phyloP scores from a whole-genome alignment of 2,797 vertebrate species.

The Echeneis naucrates region DNA sequence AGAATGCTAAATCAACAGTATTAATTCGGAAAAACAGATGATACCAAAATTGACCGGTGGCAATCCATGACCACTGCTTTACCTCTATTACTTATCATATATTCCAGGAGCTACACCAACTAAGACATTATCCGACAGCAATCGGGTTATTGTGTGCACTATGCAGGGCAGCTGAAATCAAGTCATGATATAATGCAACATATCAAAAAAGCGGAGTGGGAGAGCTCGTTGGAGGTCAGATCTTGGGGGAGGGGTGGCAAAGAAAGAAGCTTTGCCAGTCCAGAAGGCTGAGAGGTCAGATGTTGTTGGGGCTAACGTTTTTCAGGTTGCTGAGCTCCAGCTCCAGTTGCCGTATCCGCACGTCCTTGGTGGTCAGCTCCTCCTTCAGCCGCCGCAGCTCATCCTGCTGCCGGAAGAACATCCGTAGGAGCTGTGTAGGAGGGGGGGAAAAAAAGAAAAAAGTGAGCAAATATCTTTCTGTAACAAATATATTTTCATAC shows the following conservation, averaged over 20 bases:
- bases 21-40: conserved; percentile 38
- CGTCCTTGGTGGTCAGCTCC: conserved; percentile 92
- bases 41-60: conserved; percentile 21
- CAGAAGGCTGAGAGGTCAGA: conserved; percentile 83
- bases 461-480: background rate
- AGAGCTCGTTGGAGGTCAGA: conserved; percentile 70
- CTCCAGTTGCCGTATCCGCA: conserved; percentile 95
- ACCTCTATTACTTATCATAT: conserved; percentile 28
- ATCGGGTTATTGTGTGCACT: conserved; percentile 40
- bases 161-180: conserved; percentile 49
- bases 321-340: conserved; percentile 96
- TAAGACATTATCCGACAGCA: conserved; percentile 50
- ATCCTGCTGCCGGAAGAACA: conserved; percentile 99
- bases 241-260: conserved; percentile 27
- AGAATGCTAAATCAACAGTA: conserved; percentile 25
- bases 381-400: conserved; percentile 95
- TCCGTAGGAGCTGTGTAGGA: conserved; percentile 89
- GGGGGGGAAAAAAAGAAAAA: background rate
- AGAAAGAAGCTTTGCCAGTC: conserved; percentile 68
- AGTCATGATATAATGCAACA: conserved; percentile 43
- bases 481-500: background rate
- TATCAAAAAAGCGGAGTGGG: conserved; percentile 57
- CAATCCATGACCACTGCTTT: conserved; percentile 36
- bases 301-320: conserved; percentile 93
- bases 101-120: conserved; percentile 46